Base-by-base conservation (phyloP, 2,888 invertebrate species). In the Ligdia adustata region DNA sequence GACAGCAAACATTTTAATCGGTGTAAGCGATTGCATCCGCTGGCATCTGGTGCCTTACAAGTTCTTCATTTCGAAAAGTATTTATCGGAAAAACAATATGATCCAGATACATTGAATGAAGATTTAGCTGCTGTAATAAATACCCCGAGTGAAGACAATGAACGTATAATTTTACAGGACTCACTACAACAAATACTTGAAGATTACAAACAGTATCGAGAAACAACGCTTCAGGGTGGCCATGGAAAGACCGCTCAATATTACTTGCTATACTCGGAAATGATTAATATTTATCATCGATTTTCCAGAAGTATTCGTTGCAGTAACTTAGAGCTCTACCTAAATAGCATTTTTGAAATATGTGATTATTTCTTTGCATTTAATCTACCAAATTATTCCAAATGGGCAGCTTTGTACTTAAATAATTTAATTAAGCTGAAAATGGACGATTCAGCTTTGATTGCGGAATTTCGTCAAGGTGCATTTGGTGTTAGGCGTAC, bases 1-100 rank as follows among this genome's bases (percentile, higher is more conserved):
- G 62, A 64, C 9, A 55, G 75, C 38, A 75, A 75, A 35, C 66
- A 74, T 51, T 75, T 71, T 28, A 76, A 75, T 58, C 62, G 72
- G 0, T 73, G 74, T 34, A 73, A 74, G 51, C 63, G 71, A 0
- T 31, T 72, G 29, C 70, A 74, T 57, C 69, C 72, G 3, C 42
- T 74, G 24, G 38, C 50, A 3, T 18, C 66, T 45, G 57, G 33
- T 9, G 70, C 60, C 12, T 55, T 71, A 13, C 63, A 73, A 52
- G 54, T 60, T 20, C 40, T 73, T 26, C 71, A 69, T 59, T 71
- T 75, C 47, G 53, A 69, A 54, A 14, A 53, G 20, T 72, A 60
- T 63, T 60, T 67, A 50, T 53, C 43, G 9, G 42, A 33, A 52
- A 53, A 14, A n/a, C n/a, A n/a, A n/a, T 37, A 45, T 22, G 16